Percentiles rank a stretch among this genome's conserved stretches.
These are phyloP conservation scores for Tetheella fluctuosa DNA, from an alignment of 2,888 invertebrate species.

Conservation along the genomic window DNA sequence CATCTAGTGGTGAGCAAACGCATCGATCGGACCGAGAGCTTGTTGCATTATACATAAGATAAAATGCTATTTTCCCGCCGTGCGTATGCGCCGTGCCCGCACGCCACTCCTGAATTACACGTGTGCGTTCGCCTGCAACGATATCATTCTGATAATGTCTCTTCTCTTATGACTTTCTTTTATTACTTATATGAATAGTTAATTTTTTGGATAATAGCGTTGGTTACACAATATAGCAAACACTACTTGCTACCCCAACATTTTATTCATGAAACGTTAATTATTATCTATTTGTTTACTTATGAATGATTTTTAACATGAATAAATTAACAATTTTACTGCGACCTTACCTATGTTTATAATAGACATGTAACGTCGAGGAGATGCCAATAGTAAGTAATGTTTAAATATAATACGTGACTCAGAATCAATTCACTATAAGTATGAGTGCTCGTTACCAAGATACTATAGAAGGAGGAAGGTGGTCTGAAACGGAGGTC, in stretches of 20 bases:
- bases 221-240: too few species aligned
- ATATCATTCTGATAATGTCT: slow-evolving; percentile 60
- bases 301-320: too few species aligned
- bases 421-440: not conserved
- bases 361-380: not conserved
- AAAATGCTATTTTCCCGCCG: slow-evolving; percentile 65
- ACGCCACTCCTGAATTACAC: slow-evolving; percentile 66
- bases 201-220: not conserved
- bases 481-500: slow-evolving; percentile 46
- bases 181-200: slow-evolving; percentile 30
- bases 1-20: slow-evolving; percentile 30
- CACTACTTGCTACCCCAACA: too few species aligned
- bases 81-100: slow-evolving; percentile 37
- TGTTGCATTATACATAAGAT: slow-evolving; percentile 68
- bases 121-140: slow-evolving; percentile 63
- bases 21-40: slow-evolving; percentile 34
- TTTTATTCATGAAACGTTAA: too few species aligned
- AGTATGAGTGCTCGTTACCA: not conserved
- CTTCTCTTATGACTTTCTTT: slow-evolving; percentile 69
- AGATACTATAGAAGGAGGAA: slow-evolving; percentile 1
- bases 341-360: not conserved
- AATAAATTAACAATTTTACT: too few species aligned
- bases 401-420: too few species aligned
- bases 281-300: too few species aligned
- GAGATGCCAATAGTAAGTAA: too few species aligned